Evolutionary conservation across 1,140 invertebrate genomes (phyloP).

Genomic region (Drosophila busckii): DNA sequence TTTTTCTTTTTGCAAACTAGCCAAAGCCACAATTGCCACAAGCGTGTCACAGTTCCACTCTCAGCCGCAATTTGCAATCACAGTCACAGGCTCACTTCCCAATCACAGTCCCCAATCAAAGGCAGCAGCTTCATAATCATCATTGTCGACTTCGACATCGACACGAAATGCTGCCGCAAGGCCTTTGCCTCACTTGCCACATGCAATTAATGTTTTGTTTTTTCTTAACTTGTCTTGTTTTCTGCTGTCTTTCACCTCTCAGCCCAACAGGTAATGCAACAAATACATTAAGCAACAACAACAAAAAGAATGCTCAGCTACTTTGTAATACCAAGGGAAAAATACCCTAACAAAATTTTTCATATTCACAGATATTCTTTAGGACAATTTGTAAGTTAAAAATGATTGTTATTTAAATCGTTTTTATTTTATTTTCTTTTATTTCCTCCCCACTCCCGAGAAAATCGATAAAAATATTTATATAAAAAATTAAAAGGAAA

Average conservation of each 20-base stretch:
- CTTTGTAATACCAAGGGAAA: neutral
- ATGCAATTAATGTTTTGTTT: conserved; percentile 50
- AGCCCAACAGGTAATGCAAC: too few relatives aligned
- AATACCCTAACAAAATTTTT: too few relatives aligned
- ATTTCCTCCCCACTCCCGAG: too few relatives aligned
- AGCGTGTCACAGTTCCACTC: too few relatives aligned
- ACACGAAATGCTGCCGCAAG: neutral
- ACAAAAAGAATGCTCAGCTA: conserved; percentile 1
- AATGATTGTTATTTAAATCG: too few relatives aligned
- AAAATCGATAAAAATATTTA: too few relatives aligned
- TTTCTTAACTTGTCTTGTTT: neutral
- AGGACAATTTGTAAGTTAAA: too few relatives aligned
- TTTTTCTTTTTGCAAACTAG: too few relatives aligned
- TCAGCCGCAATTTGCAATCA: conserved; percentile 22
- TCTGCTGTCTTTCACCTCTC: conserved; percentile 44
- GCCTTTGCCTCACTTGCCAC: conserved; percentile 33
- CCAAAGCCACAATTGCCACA: too few relatives aligned
- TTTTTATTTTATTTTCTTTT: too few relatives aligned
- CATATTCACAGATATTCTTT: too few relatives aligned
- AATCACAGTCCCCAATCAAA: conserved; percentile 17
- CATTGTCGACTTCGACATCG: conserved; percentile 1
- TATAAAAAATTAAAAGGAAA: too few relatives aligned
- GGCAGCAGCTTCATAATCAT: conserved; percentile 1
- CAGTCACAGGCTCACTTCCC: neutral
- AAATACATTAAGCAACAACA: conserved; percentile 1